A percentile compares a stretch with the other conserved stretches of the same genome.
Conservation (phyloP, 2,888 invertebrate species). For the Chloroclysta siterata region DNA sequence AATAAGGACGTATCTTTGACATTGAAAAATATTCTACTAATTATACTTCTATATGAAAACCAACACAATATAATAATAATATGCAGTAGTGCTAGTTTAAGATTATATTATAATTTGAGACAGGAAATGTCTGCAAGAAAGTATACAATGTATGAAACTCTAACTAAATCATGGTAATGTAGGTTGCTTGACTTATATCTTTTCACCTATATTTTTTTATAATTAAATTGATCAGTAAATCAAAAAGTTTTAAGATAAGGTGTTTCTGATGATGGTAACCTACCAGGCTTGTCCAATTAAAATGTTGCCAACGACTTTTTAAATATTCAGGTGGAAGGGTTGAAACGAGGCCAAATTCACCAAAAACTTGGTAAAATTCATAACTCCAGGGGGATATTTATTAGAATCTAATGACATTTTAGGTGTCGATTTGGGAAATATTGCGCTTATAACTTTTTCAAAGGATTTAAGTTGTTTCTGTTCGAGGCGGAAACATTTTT, state of each 20-base stretch:
- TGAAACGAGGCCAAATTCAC: slow-evolving; percentile 60
- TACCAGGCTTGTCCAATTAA: slow-evolving; percentile 80
- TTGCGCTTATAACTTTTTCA: slow-evolving; percentile 57
- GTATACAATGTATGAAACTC: too few species aligned
- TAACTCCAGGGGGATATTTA: slow-evolving; percentile 74
- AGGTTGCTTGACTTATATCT: too few species aligned
- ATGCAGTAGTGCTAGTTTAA: too few species aligned
- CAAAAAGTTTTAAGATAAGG: not conserved
- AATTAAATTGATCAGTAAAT: not conserved
- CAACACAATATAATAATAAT: too few species aligned
- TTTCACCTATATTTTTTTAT: too few species aligned
- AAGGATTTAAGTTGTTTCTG: slow-evolving; percentile 60
- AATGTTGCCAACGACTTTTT: slow-evolving; percentile 83
- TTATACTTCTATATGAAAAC: too few species aligned
- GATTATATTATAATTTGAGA: too few species aligned
- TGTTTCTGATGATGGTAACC: slow-evolving; percentile 11
- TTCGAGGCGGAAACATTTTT: slow-evolving; percentile 23
- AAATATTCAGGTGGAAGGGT: slow-evolving; percentile 81
- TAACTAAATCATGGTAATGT: too few species aligned
- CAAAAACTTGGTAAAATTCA: slow-evolving; percentile 77
- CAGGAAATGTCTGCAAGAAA: too few species aligned
- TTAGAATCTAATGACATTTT: slow-evolving; percentile 80
- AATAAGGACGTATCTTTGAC: too few species aligned
- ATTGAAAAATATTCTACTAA: too few species aligned
- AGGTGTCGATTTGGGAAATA: slow-evolving; percentile 81